Percentiles rank a stretch among this genome's conserved stretches.
These are phyloP conservation scores for Gambusia yucatana DNA, from an alignment of 2,797 vertebrate genomes.

Conservation along the genomic window DNA sequence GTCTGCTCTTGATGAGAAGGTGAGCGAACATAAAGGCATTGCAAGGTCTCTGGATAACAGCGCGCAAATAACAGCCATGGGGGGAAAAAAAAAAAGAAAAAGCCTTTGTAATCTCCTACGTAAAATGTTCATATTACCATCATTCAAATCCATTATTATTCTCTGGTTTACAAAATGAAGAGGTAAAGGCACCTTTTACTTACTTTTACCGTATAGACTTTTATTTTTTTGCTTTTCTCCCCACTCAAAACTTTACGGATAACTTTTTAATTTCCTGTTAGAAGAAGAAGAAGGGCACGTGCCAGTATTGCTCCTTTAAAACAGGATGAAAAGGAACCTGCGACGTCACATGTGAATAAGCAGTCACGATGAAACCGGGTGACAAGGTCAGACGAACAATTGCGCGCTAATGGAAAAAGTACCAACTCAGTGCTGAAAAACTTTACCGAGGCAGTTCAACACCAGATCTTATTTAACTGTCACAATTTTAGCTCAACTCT, in stretches of 20 bases:
- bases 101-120: conserved; percentile 25
- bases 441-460: not conserved
- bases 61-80: conserved; percentile 29
- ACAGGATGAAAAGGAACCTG: conserved; percentile 17
- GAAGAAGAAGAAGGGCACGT: conserved; percentile 5
- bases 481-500: conserved; percentile 7
- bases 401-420: conserved; percentile 3
- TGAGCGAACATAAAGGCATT: conserved; percentile 23
- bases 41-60: conserved; percentile 28
- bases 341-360: conserved; percentile 42
- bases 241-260: conserved; percentile 8
- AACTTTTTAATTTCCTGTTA: conserved; percentile 16
- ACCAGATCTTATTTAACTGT: conserved; percentile 19
- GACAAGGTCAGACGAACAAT: conserved; percentile 31
- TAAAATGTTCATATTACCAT: conserved; percentile 19
- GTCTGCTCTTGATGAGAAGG: conserved; percentile 52
- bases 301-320: conserved; percentile 28
- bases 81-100: conserved; percentile 5
- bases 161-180: conserved; percentile 22
- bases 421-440: conserved; percentile 7
- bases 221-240: conserved; percentile 1
- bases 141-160: conserved; percentile 28
- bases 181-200: conserved; percentile 25
- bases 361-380: conserved; percentile 17
- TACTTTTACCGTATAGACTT: conserved; percentile 15